phyloP scores from a whole-genome alignment of 2,797 vertebrate genomes.

The Crypturellus tataupa region DNA sequence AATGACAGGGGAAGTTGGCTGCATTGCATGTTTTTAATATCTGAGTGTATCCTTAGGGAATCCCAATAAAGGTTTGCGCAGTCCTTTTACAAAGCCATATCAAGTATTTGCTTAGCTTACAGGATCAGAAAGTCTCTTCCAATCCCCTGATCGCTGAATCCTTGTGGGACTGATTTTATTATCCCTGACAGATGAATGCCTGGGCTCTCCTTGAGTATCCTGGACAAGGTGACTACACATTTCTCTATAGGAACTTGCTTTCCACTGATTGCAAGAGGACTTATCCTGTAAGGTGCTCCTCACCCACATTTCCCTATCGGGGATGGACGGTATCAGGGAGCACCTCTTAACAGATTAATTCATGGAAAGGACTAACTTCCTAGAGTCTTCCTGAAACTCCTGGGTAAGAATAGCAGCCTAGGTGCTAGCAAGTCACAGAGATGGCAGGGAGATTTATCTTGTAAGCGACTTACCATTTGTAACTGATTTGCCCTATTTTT shows the following conservation, averaged over 20 bases:
- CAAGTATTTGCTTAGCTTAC: background rate
- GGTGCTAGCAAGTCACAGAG: background rate
- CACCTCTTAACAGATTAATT: background rate
- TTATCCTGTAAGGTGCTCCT: background rate
- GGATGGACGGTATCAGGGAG: fast-evolving
- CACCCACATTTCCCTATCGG: background rate
- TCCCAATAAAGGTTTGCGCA: background rate
- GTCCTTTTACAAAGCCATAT: background rate
- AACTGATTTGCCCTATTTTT: background rate
- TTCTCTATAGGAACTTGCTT: background rate
- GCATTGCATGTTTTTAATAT: background rate
- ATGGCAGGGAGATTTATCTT: background rate
- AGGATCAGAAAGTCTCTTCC: background rate
- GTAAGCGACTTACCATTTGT: background rate
- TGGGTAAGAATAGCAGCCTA: background rate
- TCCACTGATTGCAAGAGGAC: background rate
- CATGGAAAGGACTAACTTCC: background rate
- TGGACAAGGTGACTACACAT: background rate
- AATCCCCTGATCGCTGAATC: background rate
- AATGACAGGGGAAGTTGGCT: conserved; percentile 22
- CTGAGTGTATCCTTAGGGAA: background rate
- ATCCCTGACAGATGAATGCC: background rate
- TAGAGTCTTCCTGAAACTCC: background rate
- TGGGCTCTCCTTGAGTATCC: background rate
- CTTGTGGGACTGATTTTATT: background rate